These are phyloP conservation scores for Mirounga angustirostris DNA, from an alignment of 2,113 vertebrate genomes.

Conservation along the genomic window DNA sequence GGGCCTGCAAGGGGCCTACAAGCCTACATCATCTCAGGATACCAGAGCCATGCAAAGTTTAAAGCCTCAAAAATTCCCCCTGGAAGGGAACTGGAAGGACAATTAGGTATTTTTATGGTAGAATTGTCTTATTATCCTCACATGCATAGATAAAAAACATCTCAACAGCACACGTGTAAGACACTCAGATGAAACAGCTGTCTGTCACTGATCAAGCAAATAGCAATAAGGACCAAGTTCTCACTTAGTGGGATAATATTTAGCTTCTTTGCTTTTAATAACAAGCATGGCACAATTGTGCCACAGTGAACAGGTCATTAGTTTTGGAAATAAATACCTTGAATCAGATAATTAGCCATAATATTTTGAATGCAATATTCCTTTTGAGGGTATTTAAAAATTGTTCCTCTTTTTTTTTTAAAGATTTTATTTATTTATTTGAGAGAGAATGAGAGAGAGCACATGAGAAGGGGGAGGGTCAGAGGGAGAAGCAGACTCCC, in stretches of 20 bases:
- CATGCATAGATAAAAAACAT: neutral
- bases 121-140: neutral
- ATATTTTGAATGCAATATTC: neutral
- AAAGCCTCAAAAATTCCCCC: neutral
- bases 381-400: neutral
- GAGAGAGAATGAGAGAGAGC: too few relatives aligned
- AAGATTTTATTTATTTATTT: too few relatives aligned
- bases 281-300: neutral
- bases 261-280: neutral
- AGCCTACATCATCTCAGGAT: too few relatives aligned
- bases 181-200: neutral
- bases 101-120: neutral
- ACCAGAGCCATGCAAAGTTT: neutral
- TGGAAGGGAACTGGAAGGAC: slow-evolving; percentile 17
- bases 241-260: neutral
- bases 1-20: too few relatives aligned
- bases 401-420: neutral
- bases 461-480: too few relatives aligned
- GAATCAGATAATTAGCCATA: neutral
- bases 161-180: neutral
- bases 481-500: too few relatives aligned
- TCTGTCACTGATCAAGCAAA: neutral
- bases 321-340: neutral
- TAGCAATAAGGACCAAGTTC: neutral
- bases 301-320: neutral